A percentile compares a stretch with the other conserved stretches of the same genome.
Evolutionary conservation across 92 coral and sea anemone genomes (phyloP).

Genomic region (Umimayanthus chanpuru): DNA sequence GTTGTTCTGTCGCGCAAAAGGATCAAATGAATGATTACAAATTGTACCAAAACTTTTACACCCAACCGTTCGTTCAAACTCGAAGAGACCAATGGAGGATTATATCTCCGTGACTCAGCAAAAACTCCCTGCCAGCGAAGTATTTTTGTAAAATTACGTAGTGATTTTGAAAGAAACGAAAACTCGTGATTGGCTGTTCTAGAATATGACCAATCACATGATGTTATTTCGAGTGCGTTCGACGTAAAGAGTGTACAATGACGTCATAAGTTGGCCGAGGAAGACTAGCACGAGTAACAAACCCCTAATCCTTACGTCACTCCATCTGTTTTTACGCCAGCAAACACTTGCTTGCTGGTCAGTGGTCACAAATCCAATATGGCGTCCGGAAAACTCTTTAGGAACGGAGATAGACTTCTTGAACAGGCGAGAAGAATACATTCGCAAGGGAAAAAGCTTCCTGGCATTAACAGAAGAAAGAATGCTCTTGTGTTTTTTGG

Average conservation of each 20-base stretch:
- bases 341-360: slow-evolving; percentile 39
- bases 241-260: background rate
- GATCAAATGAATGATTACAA: slow-evolving; percentile 10
- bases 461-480: slow-evolving; percentile 57
- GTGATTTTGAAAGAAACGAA: background rate
- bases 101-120: slow-evolving; percentile 78
- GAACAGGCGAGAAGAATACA: slow-evolving; percentile 55
- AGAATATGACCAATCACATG: background rate
- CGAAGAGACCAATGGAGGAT: background rate
- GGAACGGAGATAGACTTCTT: slow-evolving; percentile 59
- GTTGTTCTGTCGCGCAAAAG: background rate
- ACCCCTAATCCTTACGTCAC: background rate
- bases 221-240: background rate
- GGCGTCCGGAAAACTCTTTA: slow-evolving; percentile 59
- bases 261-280: slow-evolving; percentile 32
- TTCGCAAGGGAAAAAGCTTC: slow-evolving; percentile 45
- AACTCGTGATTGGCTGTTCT: slow-evolving; percentile 25
- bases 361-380: slow-evolving; percentile 70
- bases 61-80: background rate
- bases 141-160: slow-evolving; percentile 49
- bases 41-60: background rate
- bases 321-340: slow-evolving; percentile 2
- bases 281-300: background rate
- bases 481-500: slow-evolving; percentile 80
- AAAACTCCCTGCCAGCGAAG: slow-evolving; percentile 28